Percentiles rank a stretch among this genome's conserved stretches.
phyloP scores from a whole-genome alignment of 1,140 invertebrate species.

The Lepidurus arcticus region DNA sequence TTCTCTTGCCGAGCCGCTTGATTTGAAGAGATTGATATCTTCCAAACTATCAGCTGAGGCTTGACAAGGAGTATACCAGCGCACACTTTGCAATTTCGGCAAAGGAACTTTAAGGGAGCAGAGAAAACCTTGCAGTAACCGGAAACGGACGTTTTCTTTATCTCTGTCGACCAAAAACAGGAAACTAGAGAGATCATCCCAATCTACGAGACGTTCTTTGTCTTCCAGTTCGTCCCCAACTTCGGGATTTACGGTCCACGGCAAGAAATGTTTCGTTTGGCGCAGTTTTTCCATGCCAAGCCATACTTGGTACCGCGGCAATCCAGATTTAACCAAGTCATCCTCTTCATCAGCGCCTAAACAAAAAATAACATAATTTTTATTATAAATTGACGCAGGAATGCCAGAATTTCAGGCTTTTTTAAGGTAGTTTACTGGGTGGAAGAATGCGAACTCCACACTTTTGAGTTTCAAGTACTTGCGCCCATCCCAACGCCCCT shows the following conservation, averaged over 20 bases:
- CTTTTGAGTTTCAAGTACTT: conserved; percentile 39
- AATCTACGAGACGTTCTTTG: conserved; percentile 44
- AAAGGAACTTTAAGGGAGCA: conserved; percentile 23
- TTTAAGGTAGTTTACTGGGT: neutral
- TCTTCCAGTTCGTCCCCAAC: conserved; percentile 46
- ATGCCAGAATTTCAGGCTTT: neutral
- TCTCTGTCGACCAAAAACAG: conserved; percentile 41
- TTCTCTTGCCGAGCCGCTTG: neutral
- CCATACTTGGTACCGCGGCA: conserved; percentile 42
- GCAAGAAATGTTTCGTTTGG: conserved; percentile 44
- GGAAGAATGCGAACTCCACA: conserved; percentile 3
- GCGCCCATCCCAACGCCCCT: conserved; percentile 43
- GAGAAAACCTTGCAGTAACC: conserved; percentile 26
- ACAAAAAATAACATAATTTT: neutral
- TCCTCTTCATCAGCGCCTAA: conserved; percentile 40
- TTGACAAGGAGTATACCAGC: neutral
- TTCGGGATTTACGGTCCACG: conserved; percentile 43
- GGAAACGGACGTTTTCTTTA: conserved; percentile 31
- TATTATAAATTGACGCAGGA: neutral
- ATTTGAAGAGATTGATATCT: neutral
- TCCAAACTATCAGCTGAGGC: neutral
- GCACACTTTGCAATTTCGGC: neutral
- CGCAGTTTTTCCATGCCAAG: conserved; percentile 44
- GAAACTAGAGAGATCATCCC: conserved; percentile 44
- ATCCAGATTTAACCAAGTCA: conserved; percentile 37